A percentile compares a stretch with the other conserved stretches of the same genome.
Evolutionary conservation across 2,113 vertebrate species (phyloP).

Genomic region (Nibea coibor): DNA sequence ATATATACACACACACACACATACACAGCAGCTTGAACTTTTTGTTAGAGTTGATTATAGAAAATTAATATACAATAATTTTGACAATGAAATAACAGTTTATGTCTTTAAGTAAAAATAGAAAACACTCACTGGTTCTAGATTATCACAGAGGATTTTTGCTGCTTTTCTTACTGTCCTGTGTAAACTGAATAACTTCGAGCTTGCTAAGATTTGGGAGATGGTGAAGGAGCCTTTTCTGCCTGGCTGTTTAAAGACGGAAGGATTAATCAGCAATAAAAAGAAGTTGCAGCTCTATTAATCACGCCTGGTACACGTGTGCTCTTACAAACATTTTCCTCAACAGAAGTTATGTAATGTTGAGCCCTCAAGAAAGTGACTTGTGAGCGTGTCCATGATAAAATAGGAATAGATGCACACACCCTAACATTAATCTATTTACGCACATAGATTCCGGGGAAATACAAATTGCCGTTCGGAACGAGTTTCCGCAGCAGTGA

Average conservation of each 20-base stretch:
- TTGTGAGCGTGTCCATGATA: background rate
- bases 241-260: background rate
- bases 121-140: background rate
- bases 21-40: background rate
- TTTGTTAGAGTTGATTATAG: background rate
- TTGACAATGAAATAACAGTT: background rate
- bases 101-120: background rate
- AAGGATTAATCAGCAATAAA: background rate
- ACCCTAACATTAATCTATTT: conserved; percentile 52
- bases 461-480: conserved; percentile 58
- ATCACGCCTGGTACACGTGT: background rate
- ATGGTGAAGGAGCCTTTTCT: background rate
- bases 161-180: background rate
- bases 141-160: background rate
- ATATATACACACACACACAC: no score
- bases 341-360: background rate
- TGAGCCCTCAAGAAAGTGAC: background rate
- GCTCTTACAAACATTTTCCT: background rate
- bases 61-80: background rate
- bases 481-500: conserved; percentile 59
- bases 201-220: background rate
- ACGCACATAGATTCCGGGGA: conserved; percentile 25
- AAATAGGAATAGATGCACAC: conserved; percentile 18
- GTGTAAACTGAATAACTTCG: background rate
- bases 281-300: background rate